phyloP scores from a whole-genome alignment of 1,140 invertebrate genomes.

The Stegodyphus dumicola region DNA sequence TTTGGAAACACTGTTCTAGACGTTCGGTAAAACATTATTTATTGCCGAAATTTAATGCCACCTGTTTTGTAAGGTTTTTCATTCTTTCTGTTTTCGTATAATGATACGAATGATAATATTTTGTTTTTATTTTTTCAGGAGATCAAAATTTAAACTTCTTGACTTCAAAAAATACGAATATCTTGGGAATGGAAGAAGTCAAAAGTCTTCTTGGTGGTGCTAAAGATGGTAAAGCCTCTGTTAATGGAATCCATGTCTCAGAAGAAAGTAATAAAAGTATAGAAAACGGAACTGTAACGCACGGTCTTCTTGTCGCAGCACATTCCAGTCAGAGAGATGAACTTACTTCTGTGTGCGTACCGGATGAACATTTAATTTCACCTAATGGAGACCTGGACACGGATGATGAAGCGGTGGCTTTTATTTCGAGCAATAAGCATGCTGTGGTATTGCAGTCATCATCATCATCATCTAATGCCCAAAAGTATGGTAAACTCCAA shows the following conservation, averaged over 20 bases:
- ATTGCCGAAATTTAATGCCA: too few species aligned
- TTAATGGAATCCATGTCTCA: too few species aligned
- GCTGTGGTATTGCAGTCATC: not conserved
- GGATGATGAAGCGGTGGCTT: not conserved
- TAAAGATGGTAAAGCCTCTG: not conserved
- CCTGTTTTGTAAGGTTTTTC: too few species aligned
- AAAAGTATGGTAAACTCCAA: constrained; percentile 9
- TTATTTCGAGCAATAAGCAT: not conserved
- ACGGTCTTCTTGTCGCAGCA: too few species aligned
- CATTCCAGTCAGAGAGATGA: not conserved
- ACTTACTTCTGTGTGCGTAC: not conserved
- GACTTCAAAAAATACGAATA: constrained; percentile 21
- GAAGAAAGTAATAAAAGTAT: not conserved
- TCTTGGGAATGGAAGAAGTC: constrained; percentile 14
- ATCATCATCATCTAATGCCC: too few species aligned
- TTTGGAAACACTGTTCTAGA: too few species aligned
- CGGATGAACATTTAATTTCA: not conserved
- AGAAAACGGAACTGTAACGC: not conserved
- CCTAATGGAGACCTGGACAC: not conserved
- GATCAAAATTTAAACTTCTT: constrained; percentile 50
- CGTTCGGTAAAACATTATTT: too few species aligned
- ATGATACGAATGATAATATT: not conserved
- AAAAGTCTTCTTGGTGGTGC: not conserved
- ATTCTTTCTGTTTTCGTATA: not conserved
- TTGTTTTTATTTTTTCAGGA: constrained; percentile 13